Evolutionary conservation across 37 sponge, comb jelly and placozoan species (phyloP).

Genomic region (Theonella swinhoei): DNA sequence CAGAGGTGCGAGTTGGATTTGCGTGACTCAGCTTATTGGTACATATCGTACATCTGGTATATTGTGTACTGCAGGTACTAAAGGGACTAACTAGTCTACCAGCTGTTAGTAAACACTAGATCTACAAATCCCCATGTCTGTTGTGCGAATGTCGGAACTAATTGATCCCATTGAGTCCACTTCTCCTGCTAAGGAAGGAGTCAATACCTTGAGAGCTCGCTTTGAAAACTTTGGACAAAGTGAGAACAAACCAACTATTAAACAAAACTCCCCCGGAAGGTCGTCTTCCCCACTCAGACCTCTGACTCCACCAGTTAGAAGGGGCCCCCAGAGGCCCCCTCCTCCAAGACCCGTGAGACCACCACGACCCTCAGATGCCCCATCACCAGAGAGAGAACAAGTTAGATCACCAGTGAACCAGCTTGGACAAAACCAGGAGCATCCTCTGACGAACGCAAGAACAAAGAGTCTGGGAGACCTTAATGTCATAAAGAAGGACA

Average conservation of each 20-base stretch:
- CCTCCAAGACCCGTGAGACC: not conserved
- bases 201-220: not conserved
- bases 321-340: not conserved
- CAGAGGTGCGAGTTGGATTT: too few relatives aligned
- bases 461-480: not conserved
- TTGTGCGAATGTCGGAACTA: not conserved
- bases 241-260: not conserved
- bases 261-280: not conserved
- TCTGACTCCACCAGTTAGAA: not conserved
- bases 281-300: not conserved
- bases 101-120: not conserved
- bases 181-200: not conserved
- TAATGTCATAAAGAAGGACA: not conserved
- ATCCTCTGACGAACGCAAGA: not conserved
- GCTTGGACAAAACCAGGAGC: too few relatives aligned
- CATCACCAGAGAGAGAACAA: not conserved
- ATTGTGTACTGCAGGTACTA: too few relatives aligned
- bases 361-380: not conserved
- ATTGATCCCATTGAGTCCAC: not conserved
- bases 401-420: not conserved
- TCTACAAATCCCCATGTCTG: not conserved
- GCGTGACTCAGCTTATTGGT: too few relatives aligned
- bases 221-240: not conserved
- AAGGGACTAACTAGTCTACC: too few relatives aligned
- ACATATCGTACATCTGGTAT: too few relatives aligned